Evolutionary conservation across 2,797 vertebrate genomes (phyloP).

Genomic region (Premnoplex brunnescens): DNA sequence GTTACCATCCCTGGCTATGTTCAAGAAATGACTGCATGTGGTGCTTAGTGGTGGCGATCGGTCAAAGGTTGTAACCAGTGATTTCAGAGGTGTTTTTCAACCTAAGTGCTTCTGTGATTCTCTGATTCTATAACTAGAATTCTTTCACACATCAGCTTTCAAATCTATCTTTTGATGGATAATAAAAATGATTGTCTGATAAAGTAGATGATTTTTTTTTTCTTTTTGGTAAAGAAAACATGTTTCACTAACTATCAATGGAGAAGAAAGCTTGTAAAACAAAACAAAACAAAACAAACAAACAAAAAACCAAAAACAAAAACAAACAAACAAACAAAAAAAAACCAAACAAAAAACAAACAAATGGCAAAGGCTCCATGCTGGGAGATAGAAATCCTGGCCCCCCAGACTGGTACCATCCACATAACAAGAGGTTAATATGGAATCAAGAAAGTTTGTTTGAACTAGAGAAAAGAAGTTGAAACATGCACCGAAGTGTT

Average conservation of each 20-base stretch:
- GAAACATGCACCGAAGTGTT: not conserved
- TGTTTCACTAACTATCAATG: not conserved
- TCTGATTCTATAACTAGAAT: not conserved
- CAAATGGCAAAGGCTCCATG: accelerated
- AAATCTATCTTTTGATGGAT: not conserved
- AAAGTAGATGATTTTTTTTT: not conserved
- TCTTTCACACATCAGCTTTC: not conserved
- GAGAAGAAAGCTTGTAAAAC: not conserved
- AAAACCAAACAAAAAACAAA: not conserved
- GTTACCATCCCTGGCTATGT: not conserved
- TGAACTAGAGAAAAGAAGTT: not conserved
- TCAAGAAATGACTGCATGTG: not conserved
- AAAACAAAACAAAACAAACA: not conserved
- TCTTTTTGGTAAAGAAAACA: not conserved
- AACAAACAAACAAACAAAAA: not conserved
- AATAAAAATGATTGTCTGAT: not conserved
- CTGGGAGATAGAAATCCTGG: not conserved
- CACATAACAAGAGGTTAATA: not conserved
- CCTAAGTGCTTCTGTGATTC: accelerated
- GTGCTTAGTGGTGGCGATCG: accelerated
- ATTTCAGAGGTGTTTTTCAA: not conserved
- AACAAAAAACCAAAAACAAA: not conserved
- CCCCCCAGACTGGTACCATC: not conserved
- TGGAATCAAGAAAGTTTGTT: not conserved
- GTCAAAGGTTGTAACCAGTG: not conserved